Conservation (phyloP, 1,140 invertebrate genomes). For the Eurosta solidaginis region DNA sequence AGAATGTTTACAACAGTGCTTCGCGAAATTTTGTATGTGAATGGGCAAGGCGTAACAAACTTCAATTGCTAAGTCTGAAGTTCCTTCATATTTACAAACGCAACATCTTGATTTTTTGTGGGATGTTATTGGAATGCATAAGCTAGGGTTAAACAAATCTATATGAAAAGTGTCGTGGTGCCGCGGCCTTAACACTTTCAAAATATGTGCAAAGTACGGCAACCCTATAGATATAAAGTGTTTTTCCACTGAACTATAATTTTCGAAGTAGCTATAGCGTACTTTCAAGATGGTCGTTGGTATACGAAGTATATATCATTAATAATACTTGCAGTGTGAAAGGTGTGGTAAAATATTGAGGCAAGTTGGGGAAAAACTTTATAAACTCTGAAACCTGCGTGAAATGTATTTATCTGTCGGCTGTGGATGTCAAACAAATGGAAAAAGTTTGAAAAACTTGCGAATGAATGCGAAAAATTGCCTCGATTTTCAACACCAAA, state of each 20-base stretch:
- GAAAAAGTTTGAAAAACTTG: not conserved
- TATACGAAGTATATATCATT: not conserved
- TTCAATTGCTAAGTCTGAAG: too few relatives aligned
- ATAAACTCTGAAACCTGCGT: not conserved
- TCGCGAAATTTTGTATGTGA: too few relatives aligned
- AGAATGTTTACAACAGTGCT: too few relatives aligned
- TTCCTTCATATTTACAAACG: too few relatives aligned
- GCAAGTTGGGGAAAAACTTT: not conserved
- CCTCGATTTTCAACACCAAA: not conserved
- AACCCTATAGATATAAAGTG: not conserved
- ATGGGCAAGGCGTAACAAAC: too few relatives aligned
- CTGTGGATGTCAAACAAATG: slow-evolving; percentile 14
- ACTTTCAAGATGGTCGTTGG: slow-evolving; percentile 21
- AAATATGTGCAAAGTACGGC: too few relatives aligned
- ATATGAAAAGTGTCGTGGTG: too few relatives aligned
- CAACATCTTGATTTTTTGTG: too few relatives aligned
- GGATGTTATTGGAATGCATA: too few relatives aligned
- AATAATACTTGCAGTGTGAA: not conserved
- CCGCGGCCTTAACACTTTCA: too few relatives aligned
- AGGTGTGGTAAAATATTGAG: not conserved
- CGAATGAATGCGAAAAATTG: not conserved
- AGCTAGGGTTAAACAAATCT: too few relatives aligned
- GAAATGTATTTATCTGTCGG: not conserved
- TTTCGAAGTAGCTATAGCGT: not conserved
- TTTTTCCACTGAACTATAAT: slow-evolving; percentile 23